These are phyloP conservation scores for Tillus elongatus DNA, from an alignment of 2,888 invertebrate species.

Conservation along the genomic window DNA sequence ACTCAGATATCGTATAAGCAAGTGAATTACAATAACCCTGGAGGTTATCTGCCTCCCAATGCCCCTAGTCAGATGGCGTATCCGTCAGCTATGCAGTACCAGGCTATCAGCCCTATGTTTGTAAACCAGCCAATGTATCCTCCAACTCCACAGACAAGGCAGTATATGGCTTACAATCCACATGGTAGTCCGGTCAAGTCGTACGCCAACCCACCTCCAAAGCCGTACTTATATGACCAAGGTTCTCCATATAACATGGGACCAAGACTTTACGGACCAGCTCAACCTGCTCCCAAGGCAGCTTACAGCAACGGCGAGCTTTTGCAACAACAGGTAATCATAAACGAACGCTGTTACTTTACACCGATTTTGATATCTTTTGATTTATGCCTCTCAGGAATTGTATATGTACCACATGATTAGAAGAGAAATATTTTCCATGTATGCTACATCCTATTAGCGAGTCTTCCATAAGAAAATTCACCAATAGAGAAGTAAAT, in stretches of 20 bases:
- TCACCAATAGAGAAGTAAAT: too few species aligned
- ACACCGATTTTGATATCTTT: too few species aligned
- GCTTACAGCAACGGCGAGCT: conserved; percentile 1
- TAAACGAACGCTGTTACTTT: too few species aligned
- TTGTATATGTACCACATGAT: too few species aligned
- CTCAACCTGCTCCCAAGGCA: not conserved
- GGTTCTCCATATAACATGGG: not conserved
- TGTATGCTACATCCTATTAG: too few species aligned
- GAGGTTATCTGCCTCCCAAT: conserved; percentile 18
- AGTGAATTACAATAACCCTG: conserved; percentile 22
- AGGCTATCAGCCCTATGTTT: conserved; percentile 35
- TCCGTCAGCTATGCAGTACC: conserved; percentile 35
- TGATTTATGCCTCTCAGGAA: too few species aligned
- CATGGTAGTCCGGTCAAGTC: conserved; percentile 30
- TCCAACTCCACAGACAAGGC: conserved; percentile 22
- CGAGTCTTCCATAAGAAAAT: too few species aligned
- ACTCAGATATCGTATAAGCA: conserved; percentile 29
- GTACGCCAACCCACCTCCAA: conserved; percentile 17
- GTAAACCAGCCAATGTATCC: conserved; percentile 29
- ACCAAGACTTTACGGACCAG: not conserved
- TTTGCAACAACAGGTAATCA: too few species aligned
- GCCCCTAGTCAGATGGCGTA: conserved; percentile 19
- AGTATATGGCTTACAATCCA: conserved; percentile 30
- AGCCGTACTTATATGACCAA: conserved; percentile 3
- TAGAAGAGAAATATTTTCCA: too few species aligned